Base-by-base conservation (phyloP, 2,113 vertebrate species). In the Mus pahari region DNA sequence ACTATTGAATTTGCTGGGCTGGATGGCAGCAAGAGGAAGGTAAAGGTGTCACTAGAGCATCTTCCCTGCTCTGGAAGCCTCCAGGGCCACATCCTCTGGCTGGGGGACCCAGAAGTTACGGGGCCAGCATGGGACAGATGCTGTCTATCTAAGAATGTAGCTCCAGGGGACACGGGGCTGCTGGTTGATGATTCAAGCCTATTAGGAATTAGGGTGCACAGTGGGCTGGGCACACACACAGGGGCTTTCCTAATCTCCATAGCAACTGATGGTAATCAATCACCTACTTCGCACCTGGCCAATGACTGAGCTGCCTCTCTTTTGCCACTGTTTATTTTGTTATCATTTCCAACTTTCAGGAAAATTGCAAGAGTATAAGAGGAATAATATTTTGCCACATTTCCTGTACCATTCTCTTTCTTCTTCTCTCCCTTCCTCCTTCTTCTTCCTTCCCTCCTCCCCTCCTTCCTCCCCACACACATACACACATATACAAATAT, bases 1-100 rank as follows among this genome's bases (percentile, higher is more conserved):
- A 99, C 99, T 0, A 99, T 99, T 0, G 99, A 99, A 92, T 99
- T 98, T 77, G 99, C 99, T 8, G 98, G 98, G 94, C 99, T 99
- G 94, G 99, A 99, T 96, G 99, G 99, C 53, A 99, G 99, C 64
- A 98, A 99, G 93, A 99, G 99, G 97, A 99, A 99, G 99, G 99
- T 99, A 98, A 97, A 94, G 45, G 36, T 73, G 66, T 16, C 0
- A 12, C 26, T 5, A 2, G 28, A 64, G 22, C 45, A 12, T 71
- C 39, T 31, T 73, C 81, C 39, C 4, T 12, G 24, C 73, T 60
- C 87, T 31, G 50, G 13, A 26, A 20, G 22, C 42, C 58, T 83
- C 33, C 26, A 7, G n/a, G 53, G 28, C 0, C 14, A 36, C 11
- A 22, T 50, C 79, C 48, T n/a, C 83, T 33, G 36, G 74, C 42